phyloP scores from a whole-genome alignment of 2,797 vertebrate species.

The Leptoclinus maculatus region DNA sequence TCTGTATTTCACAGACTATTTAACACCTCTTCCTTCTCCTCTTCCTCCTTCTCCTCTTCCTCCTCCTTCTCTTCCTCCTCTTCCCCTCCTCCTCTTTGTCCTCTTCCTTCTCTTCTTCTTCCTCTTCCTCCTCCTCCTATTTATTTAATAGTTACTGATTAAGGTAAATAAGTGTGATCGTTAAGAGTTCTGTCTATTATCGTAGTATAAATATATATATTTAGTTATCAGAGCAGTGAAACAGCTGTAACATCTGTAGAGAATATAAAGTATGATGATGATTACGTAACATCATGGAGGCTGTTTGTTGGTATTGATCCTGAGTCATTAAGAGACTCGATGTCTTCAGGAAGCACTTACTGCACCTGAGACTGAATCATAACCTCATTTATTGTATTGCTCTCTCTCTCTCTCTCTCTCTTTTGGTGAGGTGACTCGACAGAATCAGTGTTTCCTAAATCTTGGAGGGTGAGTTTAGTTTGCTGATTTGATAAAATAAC shows the following conservation, averaged over 20 bases:
- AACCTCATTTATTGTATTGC: neutral
- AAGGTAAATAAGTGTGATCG: too few species aligned
- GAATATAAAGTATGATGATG: neutral
- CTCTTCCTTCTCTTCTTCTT: too few species aligned
- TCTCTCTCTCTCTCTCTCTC: neutral
- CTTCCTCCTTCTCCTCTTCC: too few species aligned
- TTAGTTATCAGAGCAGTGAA: neutral
- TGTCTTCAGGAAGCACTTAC: conserved; percentile 42
- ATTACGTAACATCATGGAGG: neutral
- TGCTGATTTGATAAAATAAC: too few species aligned
- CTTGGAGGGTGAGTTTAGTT: too few species aligned
- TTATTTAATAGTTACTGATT: too few species aligned
- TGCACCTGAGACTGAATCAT: conserved; percentile 1
- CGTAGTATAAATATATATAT: neutral
- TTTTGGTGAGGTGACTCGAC: neutral
- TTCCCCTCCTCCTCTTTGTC: too few species aligned
- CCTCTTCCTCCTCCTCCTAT: too few species aligned
- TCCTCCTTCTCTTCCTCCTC: too few species aligned
- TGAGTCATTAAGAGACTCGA: neutral
- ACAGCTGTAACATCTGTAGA: neutral
- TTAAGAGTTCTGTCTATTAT: too few species aligned
- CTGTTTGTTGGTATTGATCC: conserved; percentile 40
- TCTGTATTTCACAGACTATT: too few species aligned
- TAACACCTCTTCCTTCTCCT: too few species aligned
- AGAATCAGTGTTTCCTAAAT: neutral